These are phyloP conservation scores for Physeter macrocephalus DNA, from an alignment of 2,113 vertebrate genomes.

Conservation along the genomic window DNA sequence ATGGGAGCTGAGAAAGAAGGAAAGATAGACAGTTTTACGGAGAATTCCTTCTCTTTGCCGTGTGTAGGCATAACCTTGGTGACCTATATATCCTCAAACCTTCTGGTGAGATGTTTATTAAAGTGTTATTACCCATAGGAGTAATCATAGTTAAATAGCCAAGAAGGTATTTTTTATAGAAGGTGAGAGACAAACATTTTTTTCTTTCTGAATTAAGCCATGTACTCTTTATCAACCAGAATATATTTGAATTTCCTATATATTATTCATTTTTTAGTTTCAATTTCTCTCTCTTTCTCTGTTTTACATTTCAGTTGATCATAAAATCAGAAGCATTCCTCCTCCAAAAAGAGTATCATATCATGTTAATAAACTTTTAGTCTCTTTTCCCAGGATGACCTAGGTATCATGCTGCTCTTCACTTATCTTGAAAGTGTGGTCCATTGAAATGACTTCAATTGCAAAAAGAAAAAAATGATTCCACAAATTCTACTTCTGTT, in stretches of 20 bases:
- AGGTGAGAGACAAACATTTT: not conserved
- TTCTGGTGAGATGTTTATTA: slow-evolving; percentile 41
- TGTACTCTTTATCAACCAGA: not conserved
- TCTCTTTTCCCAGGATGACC: not conserved
- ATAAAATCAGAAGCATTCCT: not conserved
- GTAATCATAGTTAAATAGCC: slow-evolving; percentile 4
- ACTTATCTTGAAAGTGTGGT: not conserved
- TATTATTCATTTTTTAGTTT: not conserved
- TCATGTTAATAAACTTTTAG: not conserved
- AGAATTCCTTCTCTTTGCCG: not conserved
- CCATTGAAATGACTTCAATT: not conserved
- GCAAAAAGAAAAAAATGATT: not conserved
- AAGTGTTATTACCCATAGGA: not conserved
- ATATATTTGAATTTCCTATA: not conserved
- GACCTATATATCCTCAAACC: not conserved
- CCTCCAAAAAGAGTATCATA: not conserved
- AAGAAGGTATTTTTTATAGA: not conserved
- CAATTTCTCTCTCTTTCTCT: not conserved
- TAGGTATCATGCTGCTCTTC: not conserved
- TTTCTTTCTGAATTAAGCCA: not conserved
- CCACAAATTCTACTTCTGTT: not conserved
- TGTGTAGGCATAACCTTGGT: not conserved
- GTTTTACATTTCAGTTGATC: not conserved
- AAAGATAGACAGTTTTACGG: not conserved
- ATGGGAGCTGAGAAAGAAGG: not conserved